Evolutionary conservation across 2,113 vertebrate genomes (phyloP).

Genomic region (Haemorhous mexicanus): DNA sequence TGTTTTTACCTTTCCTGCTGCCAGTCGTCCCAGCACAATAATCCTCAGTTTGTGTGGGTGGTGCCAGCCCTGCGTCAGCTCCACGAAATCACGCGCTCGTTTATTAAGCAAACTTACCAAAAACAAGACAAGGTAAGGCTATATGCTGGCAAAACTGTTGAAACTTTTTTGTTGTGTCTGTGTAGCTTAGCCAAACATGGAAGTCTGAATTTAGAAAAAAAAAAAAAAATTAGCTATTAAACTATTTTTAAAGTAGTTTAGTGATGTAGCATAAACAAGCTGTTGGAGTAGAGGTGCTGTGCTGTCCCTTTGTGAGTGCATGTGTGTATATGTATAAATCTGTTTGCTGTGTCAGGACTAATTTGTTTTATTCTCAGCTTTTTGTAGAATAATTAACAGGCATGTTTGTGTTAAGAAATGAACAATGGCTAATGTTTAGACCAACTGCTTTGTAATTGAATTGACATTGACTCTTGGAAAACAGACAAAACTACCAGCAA

Average conservation of each 20-base stretch:
- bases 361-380: neutral
- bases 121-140: conserved; percentile 96
- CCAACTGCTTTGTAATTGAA: neutral
- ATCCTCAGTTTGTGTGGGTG: conserved; percentile 94
- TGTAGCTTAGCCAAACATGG: neutral
- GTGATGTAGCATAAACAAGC: neutral
- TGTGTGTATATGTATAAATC: neutral
- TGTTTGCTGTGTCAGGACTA: neutral
- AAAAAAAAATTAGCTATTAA: neutral
- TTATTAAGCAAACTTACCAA: conserved; percentile 98
- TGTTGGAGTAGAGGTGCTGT: neutral
- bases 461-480: neutral
- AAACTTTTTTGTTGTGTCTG: neutral
- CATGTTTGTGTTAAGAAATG: neutral
- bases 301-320: neutral
- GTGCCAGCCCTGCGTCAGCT: conserved; percentile 96
- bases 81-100: conserved; percentile 96
- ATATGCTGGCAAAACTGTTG: neutral
- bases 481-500: neutral
- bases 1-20: conserved; percentile 59
- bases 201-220: neutral
- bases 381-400: neutral
- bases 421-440: conserved; percentile 16
- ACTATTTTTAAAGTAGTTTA: neutral
- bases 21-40: conserved; percentile 92